These are phyloP conservation scores for Temnothorax longispinosus DNA, from an alignment of 1,140 invertebrate species.

Conservation along the genomic window DNA sequence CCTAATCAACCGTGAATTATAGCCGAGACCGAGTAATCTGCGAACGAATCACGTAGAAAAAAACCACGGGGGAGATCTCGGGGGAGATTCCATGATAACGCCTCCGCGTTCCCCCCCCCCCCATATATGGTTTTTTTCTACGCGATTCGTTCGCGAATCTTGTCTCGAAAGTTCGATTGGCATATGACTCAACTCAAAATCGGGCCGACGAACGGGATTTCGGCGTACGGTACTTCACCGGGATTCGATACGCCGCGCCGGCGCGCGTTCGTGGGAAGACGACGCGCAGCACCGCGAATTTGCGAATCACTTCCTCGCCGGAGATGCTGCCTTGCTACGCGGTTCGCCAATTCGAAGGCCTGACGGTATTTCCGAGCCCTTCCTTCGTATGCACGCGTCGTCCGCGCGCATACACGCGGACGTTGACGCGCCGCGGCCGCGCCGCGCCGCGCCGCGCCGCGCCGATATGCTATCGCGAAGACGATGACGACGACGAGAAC, in stretches of 20 bases:
- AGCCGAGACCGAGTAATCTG: not conserved
- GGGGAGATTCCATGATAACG: not conserved
- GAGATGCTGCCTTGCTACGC: constrained; percentile 74
- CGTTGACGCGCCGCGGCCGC: not conserved
- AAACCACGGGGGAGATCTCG: not conserved
- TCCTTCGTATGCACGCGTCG: constrained; percentile 61
- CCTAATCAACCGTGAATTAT: not conserved
- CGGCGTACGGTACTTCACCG: not conserved
- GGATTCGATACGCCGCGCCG: not conserved
- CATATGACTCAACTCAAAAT: not conserved
- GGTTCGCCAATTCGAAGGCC: constrained; percentile 84
- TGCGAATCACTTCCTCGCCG: constrained; percentile 50
- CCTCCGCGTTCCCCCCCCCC: not conserved
- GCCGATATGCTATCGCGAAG: not conserved
- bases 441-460: too few species aligned
- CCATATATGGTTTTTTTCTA: too few species aligned
- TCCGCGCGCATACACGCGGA: not conserved
- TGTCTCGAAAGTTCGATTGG: not conserved
- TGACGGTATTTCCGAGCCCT: constrained; percentile 79
- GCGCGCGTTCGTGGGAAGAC: not conserved
- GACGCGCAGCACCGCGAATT: not conserved
- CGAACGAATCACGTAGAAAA: not conserved
- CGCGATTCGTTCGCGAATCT: too few species aligned
- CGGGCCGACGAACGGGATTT: constrained; percentile 3
- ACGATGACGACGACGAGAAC: not conserved